phyloP scores from a whole-genome alignment of 1,140 invertebrate genomes.

The Cherax destructor region DNA sequence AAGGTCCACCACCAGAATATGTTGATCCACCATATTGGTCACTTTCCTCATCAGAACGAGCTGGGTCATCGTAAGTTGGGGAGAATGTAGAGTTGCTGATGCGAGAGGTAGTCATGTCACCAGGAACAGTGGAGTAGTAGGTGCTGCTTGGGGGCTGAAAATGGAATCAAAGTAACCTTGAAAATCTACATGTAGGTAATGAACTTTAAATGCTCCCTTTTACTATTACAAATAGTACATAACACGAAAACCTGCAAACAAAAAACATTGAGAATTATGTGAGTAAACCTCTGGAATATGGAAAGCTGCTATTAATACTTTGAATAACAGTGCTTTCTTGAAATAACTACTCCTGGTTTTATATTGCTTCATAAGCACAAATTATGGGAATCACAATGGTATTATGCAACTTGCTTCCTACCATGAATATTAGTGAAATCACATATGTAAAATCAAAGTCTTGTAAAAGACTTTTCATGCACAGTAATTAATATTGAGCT shows the following conservation, averaged over 20 bases:
- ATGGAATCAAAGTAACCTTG: not conserved
- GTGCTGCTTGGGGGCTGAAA: conserved; percentile 71
- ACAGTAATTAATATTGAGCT: not conserved
- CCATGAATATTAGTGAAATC: not conserved
- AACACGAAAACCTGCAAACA: not conserved
- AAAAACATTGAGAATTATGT: not conserved
- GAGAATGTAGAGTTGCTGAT: conserved; percentile 70
- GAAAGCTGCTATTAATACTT: not conserved
- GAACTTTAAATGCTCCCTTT: not conserved
- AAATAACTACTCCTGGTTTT: not conserved
- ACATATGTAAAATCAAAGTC: not conserved
- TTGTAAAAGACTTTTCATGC: not conserved
- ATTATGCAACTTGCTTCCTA: not conserved
- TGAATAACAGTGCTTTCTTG: not conserved
- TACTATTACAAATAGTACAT: not conserved
- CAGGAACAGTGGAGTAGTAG: conserved; percentile 72
- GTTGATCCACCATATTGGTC: conserved; percentile 71
- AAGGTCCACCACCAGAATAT: conserved; percentile 72
- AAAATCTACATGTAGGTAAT: not conserved
- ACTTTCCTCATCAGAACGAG: conserved; percentile 71
- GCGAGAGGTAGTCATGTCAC: conserved; percentile 64
- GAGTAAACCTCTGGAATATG: not conserved
- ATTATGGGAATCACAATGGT: not conserved
- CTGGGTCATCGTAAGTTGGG: conserved; percentile 72
- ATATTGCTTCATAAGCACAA: not conserved